Evolutionary conservation across 2,113 vertebrate genomes (phyloP), one percentile per base, ranked within the genome.

Genomic region (Rhinolophus sinicus): DNA sequence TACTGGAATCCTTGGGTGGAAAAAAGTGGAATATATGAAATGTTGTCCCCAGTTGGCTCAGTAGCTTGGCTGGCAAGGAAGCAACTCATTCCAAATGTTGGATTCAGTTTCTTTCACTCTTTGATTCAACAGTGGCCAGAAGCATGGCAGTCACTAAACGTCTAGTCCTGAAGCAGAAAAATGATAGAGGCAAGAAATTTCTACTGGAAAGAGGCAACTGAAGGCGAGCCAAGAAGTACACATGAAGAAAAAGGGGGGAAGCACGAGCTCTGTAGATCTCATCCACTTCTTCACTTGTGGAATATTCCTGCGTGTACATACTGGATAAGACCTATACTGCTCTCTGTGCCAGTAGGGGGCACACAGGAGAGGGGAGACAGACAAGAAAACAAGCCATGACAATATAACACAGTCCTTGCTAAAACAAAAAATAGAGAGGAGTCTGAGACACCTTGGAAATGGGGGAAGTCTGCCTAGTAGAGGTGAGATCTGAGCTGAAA

Each of bases 91-190:
- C 93, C 92, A 97, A 97, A 97, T 93, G 91, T 38, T 97, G 82
- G 89, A 94, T 96, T 96, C 60, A 33, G 78, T 96, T 96, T 96
- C 95, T 91, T 94, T 94, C 47, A 67, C 73, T 95, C 86, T 96
- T 84, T 90, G 94, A 96, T 96, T 98, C 88, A 96, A 83, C 77
- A 77, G 88, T 47, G 91, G 94, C 94, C 93, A 97, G 93, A 95
- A 94, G 91, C 93, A 96, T 77, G 86, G 94, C 91, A 93, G 82
- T 91, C 40, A 3, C 81, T 96, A 91, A 88, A 96, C 84, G 95
- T 87, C 85, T 95, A 52, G 73, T 96, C 78, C 70, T 67, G 69
- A 95, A 94, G 88, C 62, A 83, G 94, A 93, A 95, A 96, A 96
- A 96, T 80, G 85, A 97, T 26, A 95, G 35, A 78, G 78, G 77